Percentiles rank a stretch among this genome's conserved stretches.
phyloP scores from a whole-genome alignment of 1,140 invertebrate species.

The Megalopta genalis region DNA sequence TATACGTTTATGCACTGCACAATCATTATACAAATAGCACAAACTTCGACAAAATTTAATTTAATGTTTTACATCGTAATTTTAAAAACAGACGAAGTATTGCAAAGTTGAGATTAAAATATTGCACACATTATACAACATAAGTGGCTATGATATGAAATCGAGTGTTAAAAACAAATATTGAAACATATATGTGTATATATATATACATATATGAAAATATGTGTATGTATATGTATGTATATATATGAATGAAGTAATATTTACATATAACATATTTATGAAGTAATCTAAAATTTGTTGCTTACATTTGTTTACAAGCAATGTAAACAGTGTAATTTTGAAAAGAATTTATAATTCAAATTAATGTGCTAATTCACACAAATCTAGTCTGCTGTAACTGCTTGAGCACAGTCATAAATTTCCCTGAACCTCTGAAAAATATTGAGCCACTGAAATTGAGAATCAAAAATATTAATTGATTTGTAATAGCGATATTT shows the following conservation, averaged over 20 bases:
- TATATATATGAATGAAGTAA: too few species aligned
- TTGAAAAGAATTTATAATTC: slow-evolving; percentile 33
- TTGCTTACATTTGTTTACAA: slow-evolving; percentile 22
- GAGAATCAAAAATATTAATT: slow-evolving; percentile 32
- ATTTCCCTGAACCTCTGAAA: slow-evolving; percentile 61
- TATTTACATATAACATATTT: slow-evolving; percentile 20
- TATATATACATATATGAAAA: too few species aligned
- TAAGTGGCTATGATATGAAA: slow-evolving; percentile 24
- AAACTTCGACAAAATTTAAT: slow-evolving; percentile 37
- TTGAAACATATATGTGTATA: slow-evolving; percentile 18
- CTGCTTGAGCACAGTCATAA: slow-evolving; percentile 30
- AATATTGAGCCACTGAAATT: slow-evolving; percentile 25
- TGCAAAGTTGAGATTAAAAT: slow-evolving; percentile 7
- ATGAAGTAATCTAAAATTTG: slow-evolving; percentile 29
- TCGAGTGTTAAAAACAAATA: slow-evolving; percentile 13
- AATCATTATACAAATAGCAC: slow-evolving; percentile 51
- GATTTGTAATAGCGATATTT: slow-evolving; percentile 16
- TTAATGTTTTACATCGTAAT: slow-evolving; percentile 20
- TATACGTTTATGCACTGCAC: slow-evolving; percentile 42
- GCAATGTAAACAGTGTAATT: slow-evolving; percentile 26
- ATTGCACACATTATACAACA: slow-evolving; percentile 8
- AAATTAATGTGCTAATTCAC: slow-evolving; percentile 29
- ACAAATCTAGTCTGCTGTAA: slow-evolving; percentile 29
- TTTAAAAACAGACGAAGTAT: slow-evolving; percentile 12
- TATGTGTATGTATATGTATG: neutral